Base-by-base conservation (phyloP, 2,888 invertebrate species). In the Meganola albula region DNA sequence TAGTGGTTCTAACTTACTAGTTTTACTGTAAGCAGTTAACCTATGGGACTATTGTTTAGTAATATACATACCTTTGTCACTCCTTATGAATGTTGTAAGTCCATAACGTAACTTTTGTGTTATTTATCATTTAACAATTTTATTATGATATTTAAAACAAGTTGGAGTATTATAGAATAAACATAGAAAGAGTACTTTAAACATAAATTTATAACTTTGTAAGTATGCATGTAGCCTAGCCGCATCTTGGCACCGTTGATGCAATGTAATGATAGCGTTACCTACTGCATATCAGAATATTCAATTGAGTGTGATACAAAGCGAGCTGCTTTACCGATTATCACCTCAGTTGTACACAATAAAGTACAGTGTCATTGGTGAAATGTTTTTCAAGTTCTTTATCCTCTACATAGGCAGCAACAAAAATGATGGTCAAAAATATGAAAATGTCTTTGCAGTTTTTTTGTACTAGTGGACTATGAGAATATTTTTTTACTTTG, bases 401-500 rank as follows among this genome's bases (percentile, higher is more conserved):
- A 54, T 46, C 53, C 46, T 58, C 53, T 48, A 47, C 45, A 48
- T 47, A 49, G 44, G 55, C 61, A 55, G 58, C 61, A 62, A 43
- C 40, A 49, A 37, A 50, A 46, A 58, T 46, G 42, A 43, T 48
- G 34, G 48, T 58, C 43, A 44, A 42, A 56, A 48, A 63, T 49
- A 52, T 64, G 45, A 42, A 56, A 48, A 63, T 49, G 53, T 64
- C 61, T 57, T 63, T 61, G 76, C 74, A 74, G 74, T 75, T 74
- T 78, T 72, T 72, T 72, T 73, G 63, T 77, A 74, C 71, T 74
- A 74, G 71, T 73, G 63, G 71, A 77, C 74, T 79, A 74, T 76
- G 66, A 71, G 66, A 65, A 74, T 84, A 83, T 83, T 83, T 84
- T 84, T 84, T 82, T 83, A 85, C 83, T 74, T 75, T 84, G 82